Evolutionary conservation across 1,140 invertebrate species (phyloP).

Genomic region (Pseudomyrmex concolor): DNA sequence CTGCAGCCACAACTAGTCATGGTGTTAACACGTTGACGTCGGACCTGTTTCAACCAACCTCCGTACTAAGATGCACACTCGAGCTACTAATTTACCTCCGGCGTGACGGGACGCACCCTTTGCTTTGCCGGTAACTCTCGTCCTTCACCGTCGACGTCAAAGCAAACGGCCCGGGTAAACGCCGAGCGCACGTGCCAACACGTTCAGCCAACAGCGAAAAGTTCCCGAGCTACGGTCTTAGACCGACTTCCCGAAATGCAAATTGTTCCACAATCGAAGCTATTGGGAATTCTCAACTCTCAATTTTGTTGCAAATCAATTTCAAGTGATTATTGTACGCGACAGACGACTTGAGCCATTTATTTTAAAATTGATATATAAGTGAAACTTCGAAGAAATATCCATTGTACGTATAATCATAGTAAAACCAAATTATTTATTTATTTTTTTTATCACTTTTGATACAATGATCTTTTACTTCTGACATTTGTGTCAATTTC

Average conservation of each 20-base stretch:
- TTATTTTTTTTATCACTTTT: not conserved
- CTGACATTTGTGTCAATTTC: too few relatives aligned
- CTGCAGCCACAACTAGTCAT: slow-evolving; percentile 42
- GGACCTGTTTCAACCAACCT: slow-evolving; percentile 22
- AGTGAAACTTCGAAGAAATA: too few relatives aligned
- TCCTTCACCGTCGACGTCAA: slow-evolving; percentile 60
- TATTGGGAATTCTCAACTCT: not conserved
- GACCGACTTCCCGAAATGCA: not conserved
- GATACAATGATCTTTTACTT: too few relatives aligned
- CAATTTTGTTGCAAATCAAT: not conserved
- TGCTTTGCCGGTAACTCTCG: slow-evolving; percentile 48
- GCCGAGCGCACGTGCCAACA: not conserved
- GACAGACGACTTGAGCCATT: not conserved
- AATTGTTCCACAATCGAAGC: slow-evolving; percentile 8
- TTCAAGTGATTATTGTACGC: not conserved
- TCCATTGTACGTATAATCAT: too few relatives aligned
- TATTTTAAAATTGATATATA: too few relatives aligned
- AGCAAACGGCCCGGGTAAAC: slow-evolving; percentile 59
- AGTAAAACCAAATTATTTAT: too few relatives aligned
- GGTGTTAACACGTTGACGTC: slow-evolving; percentile 60
- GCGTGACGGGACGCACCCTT: slow-evolving; percentile 19
- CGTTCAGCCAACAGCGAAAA: not conserved
- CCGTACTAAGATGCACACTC: slow-evolving; percentile 48
- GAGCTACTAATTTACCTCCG: slow-evolving; percentile 62
- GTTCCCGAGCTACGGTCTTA: not conserved